Conservation (phyloP, 1,140 invertebrate genomes). For the Drosophila parabipectinata region DNA sequence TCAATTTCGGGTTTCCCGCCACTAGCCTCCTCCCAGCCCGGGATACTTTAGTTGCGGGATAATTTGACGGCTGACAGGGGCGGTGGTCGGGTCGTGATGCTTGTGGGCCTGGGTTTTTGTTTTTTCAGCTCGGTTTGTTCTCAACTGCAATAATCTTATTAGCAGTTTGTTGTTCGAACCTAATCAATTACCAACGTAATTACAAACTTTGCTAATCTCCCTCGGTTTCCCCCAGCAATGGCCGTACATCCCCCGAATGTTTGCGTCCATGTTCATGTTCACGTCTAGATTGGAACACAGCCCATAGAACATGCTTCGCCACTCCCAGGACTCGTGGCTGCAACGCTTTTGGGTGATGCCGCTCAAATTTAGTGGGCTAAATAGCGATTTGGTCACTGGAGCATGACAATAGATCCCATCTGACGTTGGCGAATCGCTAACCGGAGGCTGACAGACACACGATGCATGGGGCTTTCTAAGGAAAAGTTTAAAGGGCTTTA, state of each 20-base stretch:
- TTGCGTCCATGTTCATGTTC: conserved; percentile 36
- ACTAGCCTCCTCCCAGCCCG: background rate
- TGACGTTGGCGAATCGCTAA: conserved; percentile 41
- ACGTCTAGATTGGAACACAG: conserved; percentile 41
- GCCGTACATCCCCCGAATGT: background rate
- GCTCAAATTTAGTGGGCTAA: conserved; percentile 50
- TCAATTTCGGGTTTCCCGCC: conserved; percentile 64
- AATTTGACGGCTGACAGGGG: conserved; percentile 31
- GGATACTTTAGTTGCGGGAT: conserved; percentile 16
- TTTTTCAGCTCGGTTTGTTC: conserved; percentile 80
- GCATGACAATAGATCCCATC: conserved; percentile 49
- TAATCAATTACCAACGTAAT: conserved; percentile 84
- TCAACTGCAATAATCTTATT: conserved; percentile 84
- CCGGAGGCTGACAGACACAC: conserved; percentile 9
- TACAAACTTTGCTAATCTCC: conserved; percentile 84
- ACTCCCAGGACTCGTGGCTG: conserved; percentile 14
- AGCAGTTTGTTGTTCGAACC: conserved; percentile 84
- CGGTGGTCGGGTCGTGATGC: conserved; percentile 4
- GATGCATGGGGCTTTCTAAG: background rate
- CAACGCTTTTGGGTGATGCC: conserved; percentile 27
- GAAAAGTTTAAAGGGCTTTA: background rate
- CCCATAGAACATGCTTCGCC: conserved; percentile 23
- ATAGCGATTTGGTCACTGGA: conserved; percentile 47
- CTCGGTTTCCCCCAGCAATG: conserved; percentile 49
- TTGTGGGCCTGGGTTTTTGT: conserved; percentile 51